Base-by-base conservation (phyloP, 2,888 invertebrate genomes). In the Octodonta nipae region DNA sequence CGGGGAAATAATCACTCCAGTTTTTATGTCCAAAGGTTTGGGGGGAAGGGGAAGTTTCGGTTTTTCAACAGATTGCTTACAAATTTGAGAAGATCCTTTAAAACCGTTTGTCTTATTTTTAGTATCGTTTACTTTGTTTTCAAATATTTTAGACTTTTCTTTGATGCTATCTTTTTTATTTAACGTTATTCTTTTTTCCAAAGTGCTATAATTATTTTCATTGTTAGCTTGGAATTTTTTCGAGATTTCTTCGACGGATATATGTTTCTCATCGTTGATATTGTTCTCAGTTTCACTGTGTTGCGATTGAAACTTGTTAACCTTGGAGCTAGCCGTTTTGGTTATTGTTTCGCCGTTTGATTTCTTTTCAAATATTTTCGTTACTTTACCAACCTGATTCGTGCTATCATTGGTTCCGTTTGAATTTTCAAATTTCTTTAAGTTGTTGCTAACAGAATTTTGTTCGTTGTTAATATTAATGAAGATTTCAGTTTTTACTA, bases 401-500 rank as follows among this genome's bases (percentile, higher is more conserved):
- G 38, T 35, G 7, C 34, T 30, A 17, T 30, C 32, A 28, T 27
- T 28, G 6, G 31, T 31, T 20, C 14, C 11, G 12, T 34, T 35
- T 15, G 34, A 38, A 7, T 39, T 28, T 15, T 42, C 33, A 26
- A 44, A 34, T 2, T 35, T 34, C 30, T 46, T 43, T 5, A 42
- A 30, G 14, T 33, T 34, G 14, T 26, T 13, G 16, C 12, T 30
- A 6, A 10, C 16, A 7, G 36, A 10, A 8, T 34, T 36, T 5
- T 33, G 31, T 5, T 42, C 44, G 31, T 33, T 38, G 32, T 42
- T 43, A 20, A 58, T 51, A 37, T 56, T 47, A 17, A 56, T 51
- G 30, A 49, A 53, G 37, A 56, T 48, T 43, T 56, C 56, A 12
- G 52, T 54, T 43, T 51, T 54, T 16, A 51, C 47, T 32, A 44